Percentiles rank a stretch among this genome's conserved stretches.
These are phyloP conservation scores for Alouatta caraya DNA, from an alignment of 2,797 vertebrate species.

Conservation along the genomic window DNA sequence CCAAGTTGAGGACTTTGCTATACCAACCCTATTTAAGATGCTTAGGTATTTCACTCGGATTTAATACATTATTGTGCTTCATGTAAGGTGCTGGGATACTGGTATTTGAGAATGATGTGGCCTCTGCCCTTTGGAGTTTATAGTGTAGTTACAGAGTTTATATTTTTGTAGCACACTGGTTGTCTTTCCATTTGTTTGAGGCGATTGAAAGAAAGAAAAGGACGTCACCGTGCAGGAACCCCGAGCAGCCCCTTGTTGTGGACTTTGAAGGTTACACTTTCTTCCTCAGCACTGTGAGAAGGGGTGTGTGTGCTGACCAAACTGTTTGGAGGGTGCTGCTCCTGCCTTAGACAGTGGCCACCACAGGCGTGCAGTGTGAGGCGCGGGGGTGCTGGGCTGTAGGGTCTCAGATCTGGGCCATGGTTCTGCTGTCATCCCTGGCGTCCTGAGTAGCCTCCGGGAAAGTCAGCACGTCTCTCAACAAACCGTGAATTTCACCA, in stretches of 20 bases:
- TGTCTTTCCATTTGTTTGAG: not conserved
- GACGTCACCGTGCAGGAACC: not conserved
- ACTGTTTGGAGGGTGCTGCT: rapidly evolving
- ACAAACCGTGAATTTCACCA: not conserved
- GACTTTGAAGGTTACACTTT: not conserved
- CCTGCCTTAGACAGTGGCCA: not conserved
- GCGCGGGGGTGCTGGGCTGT: rapidly evolving
- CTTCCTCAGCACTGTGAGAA: not conserved
- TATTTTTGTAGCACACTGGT: not conserved
- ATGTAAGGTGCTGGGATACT: not conserved
- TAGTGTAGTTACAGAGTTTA: not conserved
- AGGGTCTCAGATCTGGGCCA: not conserved
- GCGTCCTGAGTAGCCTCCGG: not conserved
- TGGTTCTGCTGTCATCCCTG: not conserved
- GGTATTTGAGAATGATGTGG: not conserved
- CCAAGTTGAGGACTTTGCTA: not conserved
- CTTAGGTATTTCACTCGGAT: too few species aligned
- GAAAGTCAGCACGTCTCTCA: not conserved
- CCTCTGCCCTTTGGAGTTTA: not conserved
- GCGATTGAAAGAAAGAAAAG: not conserved
- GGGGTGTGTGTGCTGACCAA: not conserved
- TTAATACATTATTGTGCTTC: not conserved
- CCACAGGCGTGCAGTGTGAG: too few species aligned
- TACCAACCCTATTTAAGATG: not conserved
- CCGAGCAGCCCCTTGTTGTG: not conserved